Evolutionary conservation across 2,797 vertebrate species (phyloP).

Genomic region (Heterohyrax brucei): DNA sequence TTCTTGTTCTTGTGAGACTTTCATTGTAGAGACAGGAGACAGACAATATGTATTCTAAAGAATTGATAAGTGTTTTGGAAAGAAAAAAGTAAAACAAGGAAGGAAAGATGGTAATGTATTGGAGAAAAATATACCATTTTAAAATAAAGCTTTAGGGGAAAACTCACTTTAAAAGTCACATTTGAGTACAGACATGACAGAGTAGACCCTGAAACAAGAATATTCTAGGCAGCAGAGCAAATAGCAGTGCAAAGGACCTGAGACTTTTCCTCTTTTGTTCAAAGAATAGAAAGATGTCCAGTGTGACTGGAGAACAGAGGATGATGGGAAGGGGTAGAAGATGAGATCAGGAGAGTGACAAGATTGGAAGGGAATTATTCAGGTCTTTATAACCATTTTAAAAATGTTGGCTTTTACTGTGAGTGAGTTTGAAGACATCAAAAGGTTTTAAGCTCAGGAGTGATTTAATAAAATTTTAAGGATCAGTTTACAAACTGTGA

Average conservation of each 20-base stretch:
- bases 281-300: neutral
- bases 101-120: neutral
- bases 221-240: neutral
- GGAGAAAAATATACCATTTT: neutral
- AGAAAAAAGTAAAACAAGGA: neutral
- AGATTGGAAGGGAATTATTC: neutral
- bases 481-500: neutral
- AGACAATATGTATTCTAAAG: neutral
- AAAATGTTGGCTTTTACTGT: neutral
- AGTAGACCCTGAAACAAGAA: neutral
- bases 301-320: neutral
- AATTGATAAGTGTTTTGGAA: neutral
- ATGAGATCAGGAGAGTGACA: neutral
- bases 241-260: neutral
- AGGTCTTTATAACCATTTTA: neutral
- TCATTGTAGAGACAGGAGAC: neutral
- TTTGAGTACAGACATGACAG: neutral
- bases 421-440: neutral
- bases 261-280: neutral
- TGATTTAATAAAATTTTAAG: neutral
- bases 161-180: neutral
- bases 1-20: neutral
- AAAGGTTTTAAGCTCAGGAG: neutral
- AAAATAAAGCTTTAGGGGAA: neutral
- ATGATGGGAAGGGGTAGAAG: neutral